These are phyloP conservation scores for Paramormyrops hopkinsi DNA, from an alignment of 2,797 vertebrate genomes.

Conservation along the genomic window DNA sequence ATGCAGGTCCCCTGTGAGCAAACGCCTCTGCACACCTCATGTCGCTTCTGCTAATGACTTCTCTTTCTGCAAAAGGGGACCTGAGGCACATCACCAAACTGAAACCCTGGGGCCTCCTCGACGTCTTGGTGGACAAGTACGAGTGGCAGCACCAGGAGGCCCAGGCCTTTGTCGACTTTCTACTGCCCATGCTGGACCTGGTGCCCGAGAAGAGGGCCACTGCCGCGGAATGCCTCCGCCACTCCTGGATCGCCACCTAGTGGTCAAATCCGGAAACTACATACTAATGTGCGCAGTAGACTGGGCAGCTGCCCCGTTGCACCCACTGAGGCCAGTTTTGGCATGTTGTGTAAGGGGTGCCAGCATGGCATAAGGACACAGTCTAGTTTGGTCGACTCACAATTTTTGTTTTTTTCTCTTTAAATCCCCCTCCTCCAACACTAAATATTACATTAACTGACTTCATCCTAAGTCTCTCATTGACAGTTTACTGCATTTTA, in stretches of 20 bases:
- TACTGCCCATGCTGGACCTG: conserved; percentile 93
- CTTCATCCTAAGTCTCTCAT: conserved; percentile 6
- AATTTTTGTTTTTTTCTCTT: conserved; percentile 38
- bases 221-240: conserved; percentile 85
- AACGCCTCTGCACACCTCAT: neutral
- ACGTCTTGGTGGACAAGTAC: conserved; percentile 92
- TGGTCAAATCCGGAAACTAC: conserved; percentile 30
- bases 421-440: conserved; percentile 4
- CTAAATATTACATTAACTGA: neutral
- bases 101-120: conserved; percentile 91
- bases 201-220: conserved; percentile 88
- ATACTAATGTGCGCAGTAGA: neutral
- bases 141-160: conserved; percentile 92
- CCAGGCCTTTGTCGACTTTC: conserved; percentile 83
- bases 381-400: conserved; percentile 32
- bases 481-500: conserved; percentile 22
- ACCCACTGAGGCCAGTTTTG: conserved; percentile 12
- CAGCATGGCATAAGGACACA: conserved; percentile 27
- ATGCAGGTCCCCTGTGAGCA: neutral
- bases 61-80: conserved; percentile 64
- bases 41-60: neutral
- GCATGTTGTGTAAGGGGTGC: conserved; percentile 33
- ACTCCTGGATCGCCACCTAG: conserved; percentile 84
- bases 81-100: conserved; percentile 96
- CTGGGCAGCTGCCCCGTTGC: neutral